Evolutionary conservation across 1,140 invertebrate species (phyloP).

Genomic region (Halotydeus destructor): DNA sequence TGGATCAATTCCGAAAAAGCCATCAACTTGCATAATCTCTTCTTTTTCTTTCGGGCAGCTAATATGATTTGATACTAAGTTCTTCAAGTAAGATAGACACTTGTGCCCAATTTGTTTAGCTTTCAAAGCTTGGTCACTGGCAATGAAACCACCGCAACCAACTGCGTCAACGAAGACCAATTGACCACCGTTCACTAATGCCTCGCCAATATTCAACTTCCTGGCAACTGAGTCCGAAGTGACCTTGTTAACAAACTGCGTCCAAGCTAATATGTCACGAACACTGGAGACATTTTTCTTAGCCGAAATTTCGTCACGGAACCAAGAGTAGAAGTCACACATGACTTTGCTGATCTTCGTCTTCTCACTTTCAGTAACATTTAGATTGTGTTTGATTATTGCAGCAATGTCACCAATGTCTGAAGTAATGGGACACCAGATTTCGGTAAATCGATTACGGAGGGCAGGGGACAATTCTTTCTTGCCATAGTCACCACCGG

Average conservation of each 20-base stretch:
- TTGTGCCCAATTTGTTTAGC: neutral
- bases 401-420: constrained; percentile 43
- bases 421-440: constrained; percentile 71
- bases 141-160: constrained; percentile 29
- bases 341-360: constrained; percentile 42
- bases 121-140: neutral
- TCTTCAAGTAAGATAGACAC: constrained; percentile 1
- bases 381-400: constrained; percentile 61
- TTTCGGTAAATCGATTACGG: constrained; percentile 93
- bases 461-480: constrained; percentile 96
- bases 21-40: neutral
- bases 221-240: constrained; percentile 13
- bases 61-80: neutral
- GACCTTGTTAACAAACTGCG: constrained; percentile 62
- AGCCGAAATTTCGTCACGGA: too few species aligned
- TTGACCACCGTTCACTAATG: constrained; percentile 68
- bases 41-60: neutral
- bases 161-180: constrained; percentile 77
- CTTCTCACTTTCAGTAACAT: constrained; percentile 31
- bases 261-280: constrained; percentile 78
- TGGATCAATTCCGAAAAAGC: constrained; percentile 24
- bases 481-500: constrained; percentile 97
- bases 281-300: constrained; percentile 36
- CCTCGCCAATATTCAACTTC: constrained; percentile 25
- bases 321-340: constrained; percentile 57